Conservation (phyloP, 2,113 vertebrate genomes). For the Zeus faber region DNA sequence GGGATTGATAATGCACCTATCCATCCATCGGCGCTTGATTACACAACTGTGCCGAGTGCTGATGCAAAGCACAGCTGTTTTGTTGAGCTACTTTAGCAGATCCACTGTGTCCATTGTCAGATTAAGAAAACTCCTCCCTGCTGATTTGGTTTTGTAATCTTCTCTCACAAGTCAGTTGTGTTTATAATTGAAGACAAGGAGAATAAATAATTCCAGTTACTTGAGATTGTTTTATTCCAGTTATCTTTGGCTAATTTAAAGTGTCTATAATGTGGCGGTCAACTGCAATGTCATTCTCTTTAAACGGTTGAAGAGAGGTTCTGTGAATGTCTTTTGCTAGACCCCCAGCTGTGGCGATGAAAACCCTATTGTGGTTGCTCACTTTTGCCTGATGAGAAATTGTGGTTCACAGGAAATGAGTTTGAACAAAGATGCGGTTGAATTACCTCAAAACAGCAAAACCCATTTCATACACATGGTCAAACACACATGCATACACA, state of each 20-base stretch:
- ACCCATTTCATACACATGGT: slow-evolving; percentile 1
- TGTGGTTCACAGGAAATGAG: slow-evolving; percentile 26
- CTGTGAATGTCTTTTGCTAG: background rate
- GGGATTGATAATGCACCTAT: too few species aligned
- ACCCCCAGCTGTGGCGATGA: slow-evolving; percentile 19
- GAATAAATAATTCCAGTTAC: too few species aligned
- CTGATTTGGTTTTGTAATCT: too few species aligned
- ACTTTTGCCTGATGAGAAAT: slow-evolving; percentile 27
- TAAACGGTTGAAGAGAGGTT: slow-evolving; percentile 10
- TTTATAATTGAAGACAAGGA: too few species aligned
- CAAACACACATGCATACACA: background rate
- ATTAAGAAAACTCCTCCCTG: background rate
- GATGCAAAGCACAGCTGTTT: slow-evolving; percentile 4
- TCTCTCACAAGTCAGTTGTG: too few species aligned
- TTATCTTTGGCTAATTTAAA: background rate
- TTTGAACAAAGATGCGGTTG: background rate
- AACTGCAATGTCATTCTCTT: background rate
- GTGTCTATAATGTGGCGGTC: background rate
- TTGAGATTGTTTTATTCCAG: background rate
- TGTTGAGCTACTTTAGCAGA: background rate
- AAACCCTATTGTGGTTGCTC: slow-evolving; percentile 26
- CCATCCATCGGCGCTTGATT: too few species aligned
- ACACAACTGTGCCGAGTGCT: slow-evolving; percentile 8
- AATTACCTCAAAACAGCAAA: slow-evolving; percentile 3
- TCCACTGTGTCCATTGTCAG: background rate